Conservation (phyloP, 2,797 vertebrate genomes). For the Lindbergichthys nudifrons region DNA sequence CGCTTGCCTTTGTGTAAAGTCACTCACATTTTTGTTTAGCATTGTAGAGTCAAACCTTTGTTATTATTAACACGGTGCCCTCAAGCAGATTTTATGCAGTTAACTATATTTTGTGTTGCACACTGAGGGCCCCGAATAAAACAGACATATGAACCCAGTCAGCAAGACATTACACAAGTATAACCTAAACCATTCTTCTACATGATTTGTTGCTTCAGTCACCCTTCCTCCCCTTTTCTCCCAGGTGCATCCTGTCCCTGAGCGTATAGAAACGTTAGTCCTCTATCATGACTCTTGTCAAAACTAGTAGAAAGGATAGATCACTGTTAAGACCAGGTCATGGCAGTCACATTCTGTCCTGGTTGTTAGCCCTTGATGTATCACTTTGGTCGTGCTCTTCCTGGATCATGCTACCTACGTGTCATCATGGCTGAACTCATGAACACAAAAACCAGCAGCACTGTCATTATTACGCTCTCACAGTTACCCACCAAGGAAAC, state of each 20-base stretch:
- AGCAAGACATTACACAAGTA: constrained; percentile 20
- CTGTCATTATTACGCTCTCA: constrained; percentile 24
- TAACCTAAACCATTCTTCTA: constrained; percentile 9
- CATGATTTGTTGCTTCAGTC: background rate
- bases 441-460: constrained; percentile 32
- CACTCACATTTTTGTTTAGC: background rate
- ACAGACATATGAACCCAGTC: constrained; percentile 23
- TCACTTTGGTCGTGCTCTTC: constrained; percentile 45
- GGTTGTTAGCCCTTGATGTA: constrained; percentile 64
- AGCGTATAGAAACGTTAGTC: constrained; percentile 46
- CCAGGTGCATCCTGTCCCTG: constrained; percentile 29
- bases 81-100: constrained; percentile 5
- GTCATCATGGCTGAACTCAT: constrained; percentile 29
- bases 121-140: constrained; percentile 22
- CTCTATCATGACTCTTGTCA: constrained; percentile 66
- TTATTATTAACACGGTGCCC: constrained; percentile 1
- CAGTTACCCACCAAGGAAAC: constrained; percentile 28
- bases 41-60: background rate
- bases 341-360: constrained; percentile 51
- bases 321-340: constrained; percentile 62
- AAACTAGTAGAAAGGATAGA: constrained; percentile 51
- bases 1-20: background rate
- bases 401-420: constrained; percentile 11
- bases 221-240: background rate
- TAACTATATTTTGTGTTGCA: constrained; percentile 23